A percentile compares a stretch with the other conserved stretches of the same genome.
These are phyloP conservation scores for Drosophila tristis DNA, from an alignment of 1,140 invertebrate species.

Conservation along the genomic window DNA sequence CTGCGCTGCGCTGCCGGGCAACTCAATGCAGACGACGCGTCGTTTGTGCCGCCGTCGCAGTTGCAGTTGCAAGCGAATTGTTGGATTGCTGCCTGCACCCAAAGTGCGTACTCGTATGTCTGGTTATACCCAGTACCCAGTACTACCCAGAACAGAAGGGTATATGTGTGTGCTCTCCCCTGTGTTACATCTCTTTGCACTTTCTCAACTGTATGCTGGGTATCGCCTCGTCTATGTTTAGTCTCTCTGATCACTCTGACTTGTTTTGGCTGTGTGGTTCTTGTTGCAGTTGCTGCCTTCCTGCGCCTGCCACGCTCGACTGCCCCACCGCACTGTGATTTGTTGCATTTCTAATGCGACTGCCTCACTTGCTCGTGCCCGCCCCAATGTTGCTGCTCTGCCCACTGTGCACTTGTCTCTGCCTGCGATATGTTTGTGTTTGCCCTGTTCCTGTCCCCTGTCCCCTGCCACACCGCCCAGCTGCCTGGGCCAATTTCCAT, in stretches of 20 bases:
- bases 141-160: too few species aligned
- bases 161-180: too few species aligned
- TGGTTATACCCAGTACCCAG: slow-evolving; percentile 28
- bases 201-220: too few species aligned
- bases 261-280: slow-evolving; percentile 56
- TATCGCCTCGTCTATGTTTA: too few species aligned
- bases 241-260: too few species aligned
- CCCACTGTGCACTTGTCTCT: slow-evolving; percentile 66
- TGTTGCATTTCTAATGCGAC: slow-evolving; percentile 81
- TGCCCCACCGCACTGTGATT: slow-evolving; percentile 63
- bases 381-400: slow-evolving; percentile 36
- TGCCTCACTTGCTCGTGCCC: slow-evolving; percentile 54
- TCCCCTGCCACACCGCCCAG: slow-evolving; percentile 13
- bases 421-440: slow-evolving; percentile 62
- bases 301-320: slow-evolving; percentile 34
- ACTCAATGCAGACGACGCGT: slow-evolving; percentile 62
- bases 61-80: slow-evolving; percentile 29
- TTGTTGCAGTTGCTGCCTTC: slow-evolving; percentile 45
- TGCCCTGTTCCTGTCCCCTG: slow-evolving; percentile 35
- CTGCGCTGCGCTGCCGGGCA: slow-evolving; percentile 54
- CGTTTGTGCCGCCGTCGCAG: slow-evolving; percentile 47
- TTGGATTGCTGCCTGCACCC: slow-evolving; percentile 67
- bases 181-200: too few species aligned
- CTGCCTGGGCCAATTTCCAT: slow-evolving; percentile 57
- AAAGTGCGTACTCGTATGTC: slow-evolving; percentile 80